phyloP scores from a whole-genome alignment of 2,113 vertebrate species.

The Bothrops jararaca region DNA sequence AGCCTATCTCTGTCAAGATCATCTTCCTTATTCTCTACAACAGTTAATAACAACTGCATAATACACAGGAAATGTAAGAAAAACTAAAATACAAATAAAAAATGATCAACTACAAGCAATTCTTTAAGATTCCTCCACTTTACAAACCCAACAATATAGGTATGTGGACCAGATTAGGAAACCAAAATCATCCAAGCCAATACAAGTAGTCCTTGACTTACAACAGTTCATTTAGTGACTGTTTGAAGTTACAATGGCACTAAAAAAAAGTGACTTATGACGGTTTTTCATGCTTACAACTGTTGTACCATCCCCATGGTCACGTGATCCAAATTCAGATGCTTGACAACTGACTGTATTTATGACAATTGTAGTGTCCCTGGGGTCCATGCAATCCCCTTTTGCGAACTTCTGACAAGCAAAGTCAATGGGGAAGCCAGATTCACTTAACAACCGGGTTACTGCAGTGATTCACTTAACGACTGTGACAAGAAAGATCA shows the following conservation, averaged over 20 bases:
- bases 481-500: neutral
- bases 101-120: neutral
- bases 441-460: no score
- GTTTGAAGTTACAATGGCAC: neutral
- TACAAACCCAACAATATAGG: neutral
- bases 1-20: neutral
- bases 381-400: neutral
- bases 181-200: neutral
- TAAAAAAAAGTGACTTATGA: neutral
- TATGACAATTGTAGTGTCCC: neutral
- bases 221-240: neutral
- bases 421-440: no score
- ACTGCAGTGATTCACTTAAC: neutral
- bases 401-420: no score
- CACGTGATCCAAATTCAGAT: no score
- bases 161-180: neutral
- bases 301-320: no score
- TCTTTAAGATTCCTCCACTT: neutral
- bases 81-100: neutral
- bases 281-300: neutral
- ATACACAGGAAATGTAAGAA: neutral
- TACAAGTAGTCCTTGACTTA: neutral
- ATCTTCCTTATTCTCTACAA: neutral
- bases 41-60: neutral
- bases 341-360: no score